Conservation (phyloP, 92 coral and sea anemone genomes). For the Parazoanthus swiftii region DNA sequence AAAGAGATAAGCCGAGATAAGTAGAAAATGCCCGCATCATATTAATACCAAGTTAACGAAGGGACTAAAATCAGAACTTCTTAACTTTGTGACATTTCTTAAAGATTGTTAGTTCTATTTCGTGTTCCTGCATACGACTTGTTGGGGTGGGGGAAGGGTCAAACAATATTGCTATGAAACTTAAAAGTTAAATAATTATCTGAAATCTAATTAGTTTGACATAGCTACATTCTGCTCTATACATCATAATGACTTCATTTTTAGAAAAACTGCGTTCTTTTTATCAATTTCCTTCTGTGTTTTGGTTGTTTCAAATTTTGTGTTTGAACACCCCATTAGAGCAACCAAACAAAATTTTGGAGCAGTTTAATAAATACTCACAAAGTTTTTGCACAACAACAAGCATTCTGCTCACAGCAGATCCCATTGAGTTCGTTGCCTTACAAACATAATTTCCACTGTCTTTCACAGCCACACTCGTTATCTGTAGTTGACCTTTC, state of each 20-base stretch:
- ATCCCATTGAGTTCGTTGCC: conserved; percentile 17
- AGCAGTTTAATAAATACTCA: not conserved
- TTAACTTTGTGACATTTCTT: no score
- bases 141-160: no score
- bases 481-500: not conserved
- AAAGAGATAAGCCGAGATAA: not conserved
- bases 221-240: no score
- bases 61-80: no score
- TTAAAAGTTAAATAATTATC: no score
- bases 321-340: not conserved
- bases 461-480: not conserved
- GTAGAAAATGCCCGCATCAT: not conserved
- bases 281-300: not conserved
- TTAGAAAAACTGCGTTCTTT: not conserved
- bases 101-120: no score
- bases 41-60: no score
- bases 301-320: not conserved
- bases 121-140: no score
- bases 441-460: not conserved
- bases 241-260: no score
- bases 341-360: no score
- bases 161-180: no score
- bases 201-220: no score
- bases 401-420: not conserved
- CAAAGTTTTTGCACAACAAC: not conserved